Conservation (phyloP, 2,888 invertebrate species). For the Chrysodeixis includens region DNA sequence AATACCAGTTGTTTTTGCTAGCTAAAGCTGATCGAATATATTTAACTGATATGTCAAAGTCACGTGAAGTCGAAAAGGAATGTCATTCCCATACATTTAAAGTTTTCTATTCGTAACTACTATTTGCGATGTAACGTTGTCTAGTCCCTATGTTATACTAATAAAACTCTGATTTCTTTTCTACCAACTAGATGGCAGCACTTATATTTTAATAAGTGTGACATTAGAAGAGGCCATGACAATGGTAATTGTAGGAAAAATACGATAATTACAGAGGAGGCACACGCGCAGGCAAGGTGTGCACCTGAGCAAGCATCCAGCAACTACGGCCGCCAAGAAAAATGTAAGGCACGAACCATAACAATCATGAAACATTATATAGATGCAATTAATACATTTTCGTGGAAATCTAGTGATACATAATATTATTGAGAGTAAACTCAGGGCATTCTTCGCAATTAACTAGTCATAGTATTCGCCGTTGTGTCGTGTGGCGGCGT, state of each 20-base stretch:
- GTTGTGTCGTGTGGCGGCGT: too few relatives aligned
- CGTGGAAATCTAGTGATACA: not conserved
- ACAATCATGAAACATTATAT: constrained; percentile 22
- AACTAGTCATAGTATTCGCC: too few relatives aligned
- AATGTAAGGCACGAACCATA: not conserved
- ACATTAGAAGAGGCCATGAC: constrained; percentile 33
- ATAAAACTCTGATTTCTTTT: not conserved
- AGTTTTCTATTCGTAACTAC: too few relatives aligned
- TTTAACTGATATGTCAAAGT: too few relatives aligned
- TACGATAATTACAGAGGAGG: constrained; percentile 42
- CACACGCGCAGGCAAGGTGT: constrained; percentile 28
- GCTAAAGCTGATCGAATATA: too few relatives aligned
- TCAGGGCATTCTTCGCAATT: too few relatives aligned
- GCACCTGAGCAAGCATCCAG: not conserved
- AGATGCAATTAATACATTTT: constrained; percentile 8
- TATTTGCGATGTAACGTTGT: too few relatives aligned
- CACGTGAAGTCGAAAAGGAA: too few relatives aligned
- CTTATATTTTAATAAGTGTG: constrained; percentile 32
- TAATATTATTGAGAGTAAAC: too few relatives aligned
- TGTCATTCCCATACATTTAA: too few relatives aligned
- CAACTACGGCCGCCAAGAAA: constrained; percentile 9
- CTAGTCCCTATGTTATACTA: too few relatives aligned
- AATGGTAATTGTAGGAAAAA: constrained; percentile 55
- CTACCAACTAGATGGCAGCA: constrained; percentile 8
- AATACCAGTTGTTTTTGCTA: too few relatives aligned